Evolutionary conservation across 2,113 vertebrate genomes (phyloP).

Genomic region (Semicossyphus pulcher): DNA sequence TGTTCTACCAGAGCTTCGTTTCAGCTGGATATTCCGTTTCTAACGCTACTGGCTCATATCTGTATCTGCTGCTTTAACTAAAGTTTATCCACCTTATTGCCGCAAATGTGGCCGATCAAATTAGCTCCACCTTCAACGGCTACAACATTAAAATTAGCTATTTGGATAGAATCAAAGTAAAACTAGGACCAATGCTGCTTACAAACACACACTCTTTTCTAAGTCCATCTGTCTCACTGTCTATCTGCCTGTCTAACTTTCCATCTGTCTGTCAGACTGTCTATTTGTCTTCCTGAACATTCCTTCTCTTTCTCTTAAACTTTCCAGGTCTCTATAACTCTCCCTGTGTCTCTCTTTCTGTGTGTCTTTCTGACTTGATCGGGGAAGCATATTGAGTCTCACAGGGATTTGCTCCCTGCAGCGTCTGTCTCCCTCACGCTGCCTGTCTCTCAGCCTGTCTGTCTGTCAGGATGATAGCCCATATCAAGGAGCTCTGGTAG

Average conservation of each 20-base stretch:
- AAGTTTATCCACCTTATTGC: too few species aligned
- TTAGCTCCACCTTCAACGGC: too few species aligned
- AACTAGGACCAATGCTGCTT: too few species aligned
- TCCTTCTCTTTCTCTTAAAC: conserved; percentile 16
- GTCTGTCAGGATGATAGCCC: conserved; percentile 42
- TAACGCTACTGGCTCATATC: too few species aligned
- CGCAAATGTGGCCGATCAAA: too few species aligned
- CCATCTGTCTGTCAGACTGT: background rate
- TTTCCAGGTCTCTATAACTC: conserved; percentile 10
- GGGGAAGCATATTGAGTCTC: conserved; percentile 32
- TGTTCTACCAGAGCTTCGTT: too few species aligned
- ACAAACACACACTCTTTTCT: background rate
- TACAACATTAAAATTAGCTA: too few species aligned
- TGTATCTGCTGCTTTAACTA: too few species aligned
- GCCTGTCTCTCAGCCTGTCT: conserved; percentile 7
- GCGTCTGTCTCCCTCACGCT: conserved; percentile 10
- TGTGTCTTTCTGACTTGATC: conserved; percentile 35
- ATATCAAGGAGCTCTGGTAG: conserved; percentile 28
- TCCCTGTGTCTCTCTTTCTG: background rate
- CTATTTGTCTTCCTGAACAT: background rate
- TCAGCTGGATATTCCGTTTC: too few species aligned
- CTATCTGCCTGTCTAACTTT: background rate
- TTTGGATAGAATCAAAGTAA: too few species aligned
- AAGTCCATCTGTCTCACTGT: background rate
- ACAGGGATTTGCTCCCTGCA: conserved; percentile 46